phyloP scores from a whole-genome alignment of 2,113 vertebrate species.

The Lichenostomus cassidix region DNA sequence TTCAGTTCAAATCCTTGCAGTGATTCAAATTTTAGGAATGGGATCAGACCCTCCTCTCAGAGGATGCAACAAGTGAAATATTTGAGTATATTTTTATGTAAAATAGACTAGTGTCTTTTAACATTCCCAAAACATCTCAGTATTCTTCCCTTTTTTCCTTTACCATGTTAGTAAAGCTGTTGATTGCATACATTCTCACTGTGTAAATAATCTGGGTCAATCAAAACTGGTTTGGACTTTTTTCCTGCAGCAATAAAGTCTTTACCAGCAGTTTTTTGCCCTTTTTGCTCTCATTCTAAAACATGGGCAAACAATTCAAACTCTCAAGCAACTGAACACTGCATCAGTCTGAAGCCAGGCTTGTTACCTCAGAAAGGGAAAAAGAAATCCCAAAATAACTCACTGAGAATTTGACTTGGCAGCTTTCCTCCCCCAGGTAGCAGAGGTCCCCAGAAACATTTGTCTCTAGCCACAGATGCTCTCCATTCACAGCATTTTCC shows the following conservation, averaged over 20 bases:
- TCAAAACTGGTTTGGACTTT: not conserved
- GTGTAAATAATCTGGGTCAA: not conserved
- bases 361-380: not conserved
- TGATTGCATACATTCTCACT: not conserved
- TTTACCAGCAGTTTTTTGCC: not conserved
- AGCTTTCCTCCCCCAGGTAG: slow-evolving; percentile 95
- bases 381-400: slow-evolving; percentile 67
- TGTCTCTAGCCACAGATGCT: slow-evolving; percentile 98
- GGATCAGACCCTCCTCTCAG: not conserved
- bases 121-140: not conserved
- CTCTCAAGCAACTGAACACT: not conserved
- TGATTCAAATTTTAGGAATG: not conserved
- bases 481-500: slow-evolving; percentile 95
- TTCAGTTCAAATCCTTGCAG: not conserved
- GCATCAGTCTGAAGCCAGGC: not conserved
- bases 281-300: not conserved
- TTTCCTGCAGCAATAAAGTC: not conserved
- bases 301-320: not conserved
- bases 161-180: not conserved
- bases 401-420: slow-evolving; percentile 92
- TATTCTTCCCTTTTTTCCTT: not conserved
- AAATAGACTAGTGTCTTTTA: not conserved
- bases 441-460: slow-evolving; percentile 97
- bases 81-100: not conserved
- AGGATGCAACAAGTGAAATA: not conserved